A percentile compares a stretch with the other conserved stretches of the same genome.
Conservation (phyloP, 2,113 vertebrate genomes). For the Dromaius novaehollandiae region DNA sequence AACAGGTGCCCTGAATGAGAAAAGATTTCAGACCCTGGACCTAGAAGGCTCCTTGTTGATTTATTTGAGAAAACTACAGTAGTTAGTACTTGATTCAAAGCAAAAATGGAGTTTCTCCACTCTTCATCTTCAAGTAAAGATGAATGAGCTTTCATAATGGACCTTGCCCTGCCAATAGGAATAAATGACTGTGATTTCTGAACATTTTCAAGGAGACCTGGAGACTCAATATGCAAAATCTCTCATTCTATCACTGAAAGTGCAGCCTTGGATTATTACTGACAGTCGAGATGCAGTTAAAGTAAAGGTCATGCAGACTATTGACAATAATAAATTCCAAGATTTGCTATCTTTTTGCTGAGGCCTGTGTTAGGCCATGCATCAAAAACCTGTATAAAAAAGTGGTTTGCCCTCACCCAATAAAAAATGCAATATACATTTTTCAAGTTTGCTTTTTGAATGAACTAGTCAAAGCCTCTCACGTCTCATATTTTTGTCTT, state of each 20-base stretch:
- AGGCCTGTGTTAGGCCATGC: conserved; percentile 62
- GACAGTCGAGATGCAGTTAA: conserved; percentile 80
- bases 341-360: conserved; percentile 80
- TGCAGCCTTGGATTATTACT: conserved; percentile 83
- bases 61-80: conserved; percentile 65
- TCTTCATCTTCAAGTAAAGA: conserved; percentile 79
- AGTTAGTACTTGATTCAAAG: conserved; percentile 75
- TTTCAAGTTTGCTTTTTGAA: conserved; percentile 58
- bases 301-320: conserved; percentile 81
- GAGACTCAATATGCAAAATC: conserved; percentile 83
- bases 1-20: conserved; percentile 37
- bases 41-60: conserved; percentile 56
- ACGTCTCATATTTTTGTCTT: neutral
- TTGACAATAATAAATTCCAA: conserved; percentile 84
- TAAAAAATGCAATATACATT: conserved; percentile 51
- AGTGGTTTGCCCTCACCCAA: neutral
- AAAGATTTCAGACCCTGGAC: conserved; percentile 39
- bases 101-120: conserved; percentile 73
- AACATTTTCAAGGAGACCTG: conserved; percentile 81
- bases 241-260: conserved; percentile 81
- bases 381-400: conserved; percentile 57
- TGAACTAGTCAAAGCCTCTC: neutral
- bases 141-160: conserved; percentile 80
- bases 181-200: conserved; percentile 83
- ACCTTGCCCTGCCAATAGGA: conserved; percentile 86